A percentile compares a stretch with the other conserved stretches of the same genome.
These are phyloP conservation scores for Ryuthela nishihirai DNA, from an alignment of 2,888 invertebrate species.

Conservation along the genomic window DNA sequence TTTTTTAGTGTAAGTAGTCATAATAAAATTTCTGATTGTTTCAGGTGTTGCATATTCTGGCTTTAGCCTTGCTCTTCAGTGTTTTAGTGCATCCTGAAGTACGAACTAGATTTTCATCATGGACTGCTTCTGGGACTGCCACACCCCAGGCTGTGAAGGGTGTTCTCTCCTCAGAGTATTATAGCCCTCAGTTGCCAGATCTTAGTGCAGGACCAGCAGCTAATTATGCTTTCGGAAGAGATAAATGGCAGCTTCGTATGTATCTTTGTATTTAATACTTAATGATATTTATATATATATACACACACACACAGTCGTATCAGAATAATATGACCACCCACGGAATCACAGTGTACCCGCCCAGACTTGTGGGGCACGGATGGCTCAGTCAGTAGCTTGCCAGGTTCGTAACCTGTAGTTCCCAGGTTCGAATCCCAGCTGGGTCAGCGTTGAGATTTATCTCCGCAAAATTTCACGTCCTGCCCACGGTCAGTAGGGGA, in stretches of 20 bases:
- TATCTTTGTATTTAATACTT: too few species aligned
- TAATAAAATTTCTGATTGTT: slow-evolving; percentile 42
- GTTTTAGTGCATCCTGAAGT: slow-evolving; percentile 69
- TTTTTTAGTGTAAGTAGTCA: neutral
- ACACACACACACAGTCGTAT: too few species aligned
- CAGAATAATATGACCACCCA: too few species aligned
- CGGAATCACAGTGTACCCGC: too few species aligned
- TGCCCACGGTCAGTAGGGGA: too few species aligned
- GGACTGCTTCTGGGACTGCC: slow-evolving; percentile 25
- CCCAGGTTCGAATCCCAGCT: too few species aligned
- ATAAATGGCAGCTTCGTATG: slow-evolving; percentile 34
- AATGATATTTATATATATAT: too few species aligned
- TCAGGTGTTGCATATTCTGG: slow-evolving; percentile 71
- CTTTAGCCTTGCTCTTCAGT: slow-evolving; percentile 68
- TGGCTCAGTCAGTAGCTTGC: too few species aligned
- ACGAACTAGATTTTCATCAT: slow-evolving; percentile 14
- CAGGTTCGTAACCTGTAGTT: too few species aligned
- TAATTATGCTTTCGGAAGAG: slow-evolving; percentile 35
- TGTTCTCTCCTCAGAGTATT: slow-evolving; percentile 24
- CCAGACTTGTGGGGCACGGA: too few species aligned
- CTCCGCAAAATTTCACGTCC: too few species aligned
- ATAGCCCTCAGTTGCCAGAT: slow-evolving; percentile 33
- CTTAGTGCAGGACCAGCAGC: slow-evolving; percentile 35
- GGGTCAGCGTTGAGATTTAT: too few species aligned
- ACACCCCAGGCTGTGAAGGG: slow-evolving; percentile 24